Evolutionary conservation across 2,888 invertebrate species (phyloP).

Genomic region (Tholera decimalis): DNA sequence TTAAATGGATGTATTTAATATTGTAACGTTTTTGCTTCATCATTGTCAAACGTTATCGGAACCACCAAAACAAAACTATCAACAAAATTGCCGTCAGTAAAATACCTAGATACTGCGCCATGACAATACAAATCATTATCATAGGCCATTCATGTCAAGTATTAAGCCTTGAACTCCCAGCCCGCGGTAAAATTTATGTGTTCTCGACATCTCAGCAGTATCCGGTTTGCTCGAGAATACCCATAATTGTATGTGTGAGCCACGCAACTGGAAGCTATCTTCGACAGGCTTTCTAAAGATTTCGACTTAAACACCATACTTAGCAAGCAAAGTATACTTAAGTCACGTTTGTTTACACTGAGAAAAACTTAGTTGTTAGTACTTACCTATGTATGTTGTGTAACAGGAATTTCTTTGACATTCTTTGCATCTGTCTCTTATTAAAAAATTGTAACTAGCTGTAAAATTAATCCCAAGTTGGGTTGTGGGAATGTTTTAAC

Average conservation of each 20-base stretch:
- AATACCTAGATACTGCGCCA: not conserved
- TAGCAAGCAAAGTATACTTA: constrained; percentile 7
- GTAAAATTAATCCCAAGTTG: not conserved
- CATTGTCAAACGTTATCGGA: not conserved
- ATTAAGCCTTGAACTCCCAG: constrained; percentile 60
- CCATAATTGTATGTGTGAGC: constrained; percentile 44
- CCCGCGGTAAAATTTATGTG: constrained; percentile 42
- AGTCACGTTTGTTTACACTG: constrained; percentile 34
- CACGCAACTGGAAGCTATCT: constrained; percentile 49
- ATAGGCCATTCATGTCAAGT: constrained; percentile 43
- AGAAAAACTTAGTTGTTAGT: not conserved
- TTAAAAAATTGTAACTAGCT: not conserved
- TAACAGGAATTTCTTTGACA: not conserved
- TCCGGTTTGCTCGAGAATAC: constrained; percentile 49
- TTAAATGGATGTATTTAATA: not conserved
- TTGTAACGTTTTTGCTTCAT: not conserved
- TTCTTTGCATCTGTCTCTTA: not conserved
- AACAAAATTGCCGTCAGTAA: not conserved
- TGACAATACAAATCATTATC: constrained; percentile 32
- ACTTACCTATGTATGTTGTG: not conserved
- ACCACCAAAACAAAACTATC: not conserved
- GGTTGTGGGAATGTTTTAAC: no score
- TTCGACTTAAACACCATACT: constrained; percentile 59
- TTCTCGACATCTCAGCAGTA: constrained; percentile 43
- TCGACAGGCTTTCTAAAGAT: constrained; percentile 66